Base-by-base conservation (phyloP, 2,888 invertebrate genomes). In the Pollenia labialis region DNA sequence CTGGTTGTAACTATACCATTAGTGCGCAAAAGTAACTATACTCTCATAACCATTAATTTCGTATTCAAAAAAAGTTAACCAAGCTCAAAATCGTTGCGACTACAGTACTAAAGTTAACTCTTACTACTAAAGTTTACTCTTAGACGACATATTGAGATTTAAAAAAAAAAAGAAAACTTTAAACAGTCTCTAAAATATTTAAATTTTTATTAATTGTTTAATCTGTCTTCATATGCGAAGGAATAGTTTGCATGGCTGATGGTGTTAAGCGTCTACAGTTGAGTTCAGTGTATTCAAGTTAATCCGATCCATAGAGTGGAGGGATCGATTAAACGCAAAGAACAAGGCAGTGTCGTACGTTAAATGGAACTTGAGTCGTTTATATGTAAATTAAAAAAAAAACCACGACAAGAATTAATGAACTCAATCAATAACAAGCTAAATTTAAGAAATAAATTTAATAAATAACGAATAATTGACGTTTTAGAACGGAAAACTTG, bases 361-460 rank as follows among this genome's bases (percentile, higher is more conserved):
- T 74, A 58, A 14, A n/a, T 44, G 48, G 64, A 81, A 68, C 14
- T 66, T 40, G 58, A 75, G n/a, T 32, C 58, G 66, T 58, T 14
- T 48, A 52, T 54, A 23, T 23, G 23, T 23, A 52, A 76, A 64
- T 44, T 23, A 12, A 9, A 42, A 50, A 10, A n/a, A 62, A 48
- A 60, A 12, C n/a, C 12, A 14, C 16, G 50, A 40, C 32, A 50
- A 42, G 3, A 75, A 42, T 8, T 32, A 32, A 32, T 16, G 0
- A 3, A 23, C 23, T 11, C 14, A 2, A 14, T 10, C 52, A 69
- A 50, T 10, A n/a, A 32, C 9, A 44, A 66, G n/a, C 12, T 40
- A 68, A 68, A 60, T 62, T 54, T 2, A 62, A 50, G 62, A 80
- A 71, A 72, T 64, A 9, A 62, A 64, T 46, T 81, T 23, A 60